These are phyloP conservation scores for Corythornis cristatus DNA, from an alignment of 2,113 vertebrate species.

Conservation along the genomic window DNA sequence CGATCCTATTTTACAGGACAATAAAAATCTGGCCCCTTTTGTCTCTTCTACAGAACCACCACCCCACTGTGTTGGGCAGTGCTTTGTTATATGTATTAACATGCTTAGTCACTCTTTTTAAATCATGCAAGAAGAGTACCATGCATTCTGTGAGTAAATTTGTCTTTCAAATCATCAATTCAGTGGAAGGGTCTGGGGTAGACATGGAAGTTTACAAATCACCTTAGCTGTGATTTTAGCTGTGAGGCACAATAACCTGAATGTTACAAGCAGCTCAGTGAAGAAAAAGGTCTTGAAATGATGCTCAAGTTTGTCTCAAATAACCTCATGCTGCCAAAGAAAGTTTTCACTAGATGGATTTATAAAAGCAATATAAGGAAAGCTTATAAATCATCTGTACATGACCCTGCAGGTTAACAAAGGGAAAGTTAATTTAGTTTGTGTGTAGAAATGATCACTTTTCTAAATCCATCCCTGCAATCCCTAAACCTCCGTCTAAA, in stretches of 20 bases:
- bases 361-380: constrained; percentile 30
- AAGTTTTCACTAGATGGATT: constrained; percentile 58
- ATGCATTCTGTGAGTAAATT: constrained; percentile 3
- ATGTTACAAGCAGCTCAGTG: constrained; percentile 32
- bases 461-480: constrained; percentile 8
- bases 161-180: constrained; percentile 59
- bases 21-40: neutral
- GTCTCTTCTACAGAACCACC: neutral
- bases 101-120: neutral
- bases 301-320: constrained; percentile 57
- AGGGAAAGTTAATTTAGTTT: constrained; percentile 21
- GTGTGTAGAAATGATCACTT: constrained; percentile 6
- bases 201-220: constrained; percentile 63
- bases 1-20: neutral
- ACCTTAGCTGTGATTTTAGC: constrained; percentile 49
- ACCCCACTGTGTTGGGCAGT: neutral
- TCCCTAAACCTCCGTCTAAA: constrained; percentile 6
- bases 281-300: constrained; percentile 45
- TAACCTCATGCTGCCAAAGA: constrained; percentile 53
- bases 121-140: neutral
- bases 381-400: constrained; percentile 48
- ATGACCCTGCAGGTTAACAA: constrained; percentile 42
- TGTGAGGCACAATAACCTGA: constrained; percentile 63
- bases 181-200: constrained; percentile 22
- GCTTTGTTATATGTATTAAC: neutral